Evolutionary conservation across 2,888 invertebrate species (phyloP), one percentile per base, ranked within the genome.

Genomic region (Andrena hattorfiana): DNA sequence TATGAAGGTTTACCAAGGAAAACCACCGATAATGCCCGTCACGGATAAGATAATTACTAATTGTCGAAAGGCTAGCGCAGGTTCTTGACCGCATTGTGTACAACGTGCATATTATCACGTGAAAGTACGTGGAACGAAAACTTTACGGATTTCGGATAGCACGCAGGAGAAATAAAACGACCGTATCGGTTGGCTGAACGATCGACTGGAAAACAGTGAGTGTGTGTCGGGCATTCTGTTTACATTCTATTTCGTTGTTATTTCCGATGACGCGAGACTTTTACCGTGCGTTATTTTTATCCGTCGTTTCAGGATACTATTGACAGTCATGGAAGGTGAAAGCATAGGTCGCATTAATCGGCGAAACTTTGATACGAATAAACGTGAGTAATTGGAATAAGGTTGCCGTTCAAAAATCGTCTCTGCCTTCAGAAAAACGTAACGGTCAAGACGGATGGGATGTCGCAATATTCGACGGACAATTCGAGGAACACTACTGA

Each of bases 121-220:
- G 77, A 81, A 81, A 77, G 84, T 84, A 32, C 60, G 59, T 68
- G 71, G 71, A 74, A 81, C 77, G 26, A 42, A 48, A 79, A 76
- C 20, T 67, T 49, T 60, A 4, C 28, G 23, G n/a, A 79, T 79
- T 77, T 73, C 51, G 56, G 63, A 56, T 63, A 70, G 13, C n/a
- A 10, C 0, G n/a, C n/a, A 30, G 51, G 30, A 42, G 56, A 26
- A 56, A 56, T 56, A 26, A 56, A 56, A 56, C 13, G 56, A 56
- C 56, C 56, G 56, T 56, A 56, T 56, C 56, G 23, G 23, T 26
- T 4, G 10, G 56, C 26, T 10, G 54, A 8, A 20, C 54, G 8
- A 54, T 23, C 20, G 54, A 10, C 54, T 54, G 20, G 54, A 56
- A 56, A 56, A 20, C 56, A 56, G 23, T 10, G 56, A 10, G 23